Evolutionary conservation across 2,113 vertebrate species (phyloP).

Genomic region (Typhlomys cinereus): DNA sequence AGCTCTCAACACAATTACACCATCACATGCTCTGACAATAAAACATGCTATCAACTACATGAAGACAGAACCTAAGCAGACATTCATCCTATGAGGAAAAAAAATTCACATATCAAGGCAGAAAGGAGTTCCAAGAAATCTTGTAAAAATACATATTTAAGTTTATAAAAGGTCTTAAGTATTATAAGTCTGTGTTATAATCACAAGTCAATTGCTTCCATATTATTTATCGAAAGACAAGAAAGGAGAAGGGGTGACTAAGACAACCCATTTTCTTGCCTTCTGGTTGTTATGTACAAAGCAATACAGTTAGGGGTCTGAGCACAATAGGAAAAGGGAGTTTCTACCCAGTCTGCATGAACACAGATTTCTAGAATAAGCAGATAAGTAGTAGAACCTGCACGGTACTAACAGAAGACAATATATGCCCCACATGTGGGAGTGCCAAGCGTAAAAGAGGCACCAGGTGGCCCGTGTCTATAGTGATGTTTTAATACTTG

Average conservation of each 20-base stretch:
- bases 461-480: neutral
- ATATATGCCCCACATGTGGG: neutral
- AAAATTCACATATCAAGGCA: neutral
- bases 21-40: constrained; percentile 31
- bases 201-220: neutral
- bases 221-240: neutral
- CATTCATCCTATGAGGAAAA: neutral
- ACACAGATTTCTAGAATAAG: neutral
- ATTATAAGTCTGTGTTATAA: neutral
- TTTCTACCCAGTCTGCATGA: neutral
- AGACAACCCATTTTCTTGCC: neutral
- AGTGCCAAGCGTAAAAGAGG: neutral
- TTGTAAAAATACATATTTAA: neutral
- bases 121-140: constrained; percentile 14
- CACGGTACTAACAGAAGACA: neutral
- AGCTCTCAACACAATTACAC: neutral
- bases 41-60: constrained; percentile 10
- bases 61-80: constrained; percentile 15
- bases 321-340: neutral
- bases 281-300: neutral
- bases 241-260: neutral
- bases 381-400: neutral
- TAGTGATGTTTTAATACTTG: neutral
- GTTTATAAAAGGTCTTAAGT: neutral
- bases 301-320: neutral